A percentile compares a stretch with the other conserved stretches of the same genome.
Evolutionary conservation across 2,113 vertebrate genomes (phyloP).

Genomic region (Grallaria varia): DNA sequence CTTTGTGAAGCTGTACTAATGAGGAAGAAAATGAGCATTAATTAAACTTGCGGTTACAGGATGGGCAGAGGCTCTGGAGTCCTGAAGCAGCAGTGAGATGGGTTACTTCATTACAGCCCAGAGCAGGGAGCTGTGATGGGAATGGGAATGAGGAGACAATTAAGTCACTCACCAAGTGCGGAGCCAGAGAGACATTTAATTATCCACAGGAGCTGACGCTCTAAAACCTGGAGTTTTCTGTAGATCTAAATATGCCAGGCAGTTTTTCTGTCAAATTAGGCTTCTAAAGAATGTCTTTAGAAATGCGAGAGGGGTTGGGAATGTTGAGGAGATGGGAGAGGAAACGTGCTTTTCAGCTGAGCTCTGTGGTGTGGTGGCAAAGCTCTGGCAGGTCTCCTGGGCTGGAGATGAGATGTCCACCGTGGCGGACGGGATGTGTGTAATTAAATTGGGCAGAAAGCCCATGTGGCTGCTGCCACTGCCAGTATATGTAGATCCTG

Average conservation of each 20-base stretch:
- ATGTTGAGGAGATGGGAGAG: background rate
- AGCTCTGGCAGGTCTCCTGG: background rate
- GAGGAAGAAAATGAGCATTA: constrained; percentile 59
- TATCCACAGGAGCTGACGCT: constrained; percentile 1
- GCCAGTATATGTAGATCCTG: background rate
- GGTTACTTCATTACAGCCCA: constrained; percentile 51
- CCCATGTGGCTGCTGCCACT: accelerated
- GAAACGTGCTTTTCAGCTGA: background rate
- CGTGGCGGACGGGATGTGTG: accelerated
- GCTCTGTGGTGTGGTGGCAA: background rate
- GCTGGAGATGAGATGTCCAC: background rate
- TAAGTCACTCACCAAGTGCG: constrained; percentile 49
- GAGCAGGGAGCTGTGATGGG: constrained; percentile 55
- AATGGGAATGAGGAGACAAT: constrained; percentile 67
- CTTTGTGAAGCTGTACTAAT: constrained; percentile 49
- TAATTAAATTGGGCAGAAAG: background rate
- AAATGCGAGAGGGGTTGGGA: background rate
- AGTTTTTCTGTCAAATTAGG: constrained; percentile 25
- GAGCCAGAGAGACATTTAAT: constrained; percentile 57
- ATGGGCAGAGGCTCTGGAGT: constrained; percentile 29
- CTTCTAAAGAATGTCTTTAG: constrained; percentile 3
- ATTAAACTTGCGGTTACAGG: constrained; percentile 18
- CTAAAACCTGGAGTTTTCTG: constrained; percentile 36
- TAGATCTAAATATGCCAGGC: constrained; percentile 6
- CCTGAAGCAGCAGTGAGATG: background rate